Evolutionary conservation across 2,113 vertebrate genomes (phyloP), one percentile per base, ranked within the genome.

Genomic region (Mungos mungo): DNA sequence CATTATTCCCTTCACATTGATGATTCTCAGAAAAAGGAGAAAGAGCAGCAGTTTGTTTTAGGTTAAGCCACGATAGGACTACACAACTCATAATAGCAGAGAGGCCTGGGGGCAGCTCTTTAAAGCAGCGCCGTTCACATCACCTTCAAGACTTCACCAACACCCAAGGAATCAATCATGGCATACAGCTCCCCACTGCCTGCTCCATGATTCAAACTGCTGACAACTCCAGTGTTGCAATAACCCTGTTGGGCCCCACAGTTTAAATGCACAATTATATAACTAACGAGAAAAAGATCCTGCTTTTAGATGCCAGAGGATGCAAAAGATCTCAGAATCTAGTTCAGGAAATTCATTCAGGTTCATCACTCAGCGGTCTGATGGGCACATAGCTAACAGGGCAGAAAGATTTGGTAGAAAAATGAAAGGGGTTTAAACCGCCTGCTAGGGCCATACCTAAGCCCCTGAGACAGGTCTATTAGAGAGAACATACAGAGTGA

Each of bases 301-400:
- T 84, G 50, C 14, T 91, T 96, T 93, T n/a, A 80, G 69, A 88
- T 81, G 4, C 54, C 50, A n/a, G 68, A 89, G 68, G 8, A 84
- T 65, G 25, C 41, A 63, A 93, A 94, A 76, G 45, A 18, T 52
- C 33, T 95, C 38, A 12, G 57, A 9, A 60, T 84, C 41, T 81
- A 87, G 63, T 95, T 96, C 45, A 93, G 83, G 89, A 96, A 86
- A 89, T 50, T 57, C 29, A 88, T 87, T 94, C 25, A 29, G 29
- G 3, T 50, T 88, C 65, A 27, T 79, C 3, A 9, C 82, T 84
- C 76, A 38, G 19, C 33, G 60, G 1, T 87, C 29, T 60, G 63
- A 41, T 33, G 60, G 57, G 60, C 8, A 31, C 13, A 80, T 0
- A 87, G 66, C 60, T 38, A 79, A 84, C 90, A 95, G 65, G 47